Conservation (phyloP, 2,113 vertebrate genomes). For the Ictidomys tridecemlineatus region DNA sequence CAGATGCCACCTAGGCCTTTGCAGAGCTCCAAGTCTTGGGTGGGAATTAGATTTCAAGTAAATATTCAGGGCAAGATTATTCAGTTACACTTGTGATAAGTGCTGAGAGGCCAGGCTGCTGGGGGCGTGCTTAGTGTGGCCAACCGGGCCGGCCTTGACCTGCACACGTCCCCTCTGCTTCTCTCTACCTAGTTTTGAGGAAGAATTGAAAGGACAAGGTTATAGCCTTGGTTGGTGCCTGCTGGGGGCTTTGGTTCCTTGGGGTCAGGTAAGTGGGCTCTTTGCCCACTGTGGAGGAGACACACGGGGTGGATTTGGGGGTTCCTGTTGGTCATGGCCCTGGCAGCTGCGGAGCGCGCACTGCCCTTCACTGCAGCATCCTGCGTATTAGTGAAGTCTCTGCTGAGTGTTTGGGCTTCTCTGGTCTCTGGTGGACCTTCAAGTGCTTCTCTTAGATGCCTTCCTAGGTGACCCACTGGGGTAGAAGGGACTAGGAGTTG, state of each 20-base stretch:
- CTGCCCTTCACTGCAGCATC: fast-evolving
- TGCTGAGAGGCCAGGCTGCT: not conserved
- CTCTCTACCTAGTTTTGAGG: not conserved
- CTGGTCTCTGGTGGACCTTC: fast-evolving
- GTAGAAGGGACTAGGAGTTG: not conserved
- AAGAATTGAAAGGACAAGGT: too few species aligned
- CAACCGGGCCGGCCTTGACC: not conserved
- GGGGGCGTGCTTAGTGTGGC: fast-evolving
- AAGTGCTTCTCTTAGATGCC: not conserved
- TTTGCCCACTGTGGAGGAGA: not conserved
- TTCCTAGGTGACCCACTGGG: not conserved
- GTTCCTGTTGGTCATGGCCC: too few species aligned
- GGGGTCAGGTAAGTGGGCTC: not conserved
- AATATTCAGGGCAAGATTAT: not conserved
- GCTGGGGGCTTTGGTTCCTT: not conserved
- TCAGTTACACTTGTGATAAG: not conserved
- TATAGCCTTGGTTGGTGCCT: not conserved
- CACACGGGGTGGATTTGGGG: not conserved
- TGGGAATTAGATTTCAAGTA: not conserved
- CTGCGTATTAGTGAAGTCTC: fast-evolving
- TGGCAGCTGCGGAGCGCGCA: not conserved
- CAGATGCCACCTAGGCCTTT: too few species aligned
- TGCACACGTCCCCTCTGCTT: fast-evolving
- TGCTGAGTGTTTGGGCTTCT: not conserved
- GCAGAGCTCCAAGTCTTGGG: not conserved